phyloP scores from a whole-genome alignment of 2,113 vertebrate genomes.

The Rhabdomys dilectus region DNA sequence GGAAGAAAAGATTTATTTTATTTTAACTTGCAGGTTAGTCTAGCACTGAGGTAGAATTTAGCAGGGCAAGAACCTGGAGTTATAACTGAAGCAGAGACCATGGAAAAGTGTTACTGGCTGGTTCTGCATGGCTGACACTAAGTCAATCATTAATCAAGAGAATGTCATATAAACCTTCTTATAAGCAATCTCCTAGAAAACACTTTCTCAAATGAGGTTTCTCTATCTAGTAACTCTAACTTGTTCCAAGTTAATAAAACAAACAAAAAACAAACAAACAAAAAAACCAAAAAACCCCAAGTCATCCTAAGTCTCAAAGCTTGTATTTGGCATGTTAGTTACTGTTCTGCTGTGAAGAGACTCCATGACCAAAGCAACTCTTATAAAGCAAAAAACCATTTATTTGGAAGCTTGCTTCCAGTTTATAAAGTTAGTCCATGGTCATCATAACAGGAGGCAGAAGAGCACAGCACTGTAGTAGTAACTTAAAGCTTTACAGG shows the following conservation, averaged over 20 bases:
- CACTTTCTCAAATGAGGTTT: neutral
- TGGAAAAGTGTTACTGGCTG: neutral
- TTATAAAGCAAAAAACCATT: neutral
- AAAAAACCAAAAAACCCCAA: no score
- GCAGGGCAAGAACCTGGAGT: neutral
- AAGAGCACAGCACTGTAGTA: neutral
- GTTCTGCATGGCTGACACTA: neutral
- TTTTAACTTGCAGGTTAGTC: neutral
- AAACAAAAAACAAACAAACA: no score
- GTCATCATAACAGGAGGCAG: neutral
- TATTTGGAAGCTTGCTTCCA: neutral
- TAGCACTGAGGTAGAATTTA: neutral
- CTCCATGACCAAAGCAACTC: neutral
- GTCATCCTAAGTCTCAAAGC: neutral
- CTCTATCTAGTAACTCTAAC: neutral
- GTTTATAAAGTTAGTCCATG: neutral
- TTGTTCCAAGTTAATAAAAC: neutral
- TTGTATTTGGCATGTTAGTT: neutral
- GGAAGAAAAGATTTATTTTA: neutral
- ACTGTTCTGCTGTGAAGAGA: neutral
- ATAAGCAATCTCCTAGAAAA: neutral
- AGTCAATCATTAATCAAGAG: neutral
- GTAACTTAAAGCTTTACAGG: neutral
- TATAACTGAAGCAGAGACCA: neutral
- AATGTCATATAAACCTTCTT: neutral